Evolutionary conservation across 1,140 invertebrate genomes (phyloP).

Genomic region (Lepidotrigona ventralis): DNA sequence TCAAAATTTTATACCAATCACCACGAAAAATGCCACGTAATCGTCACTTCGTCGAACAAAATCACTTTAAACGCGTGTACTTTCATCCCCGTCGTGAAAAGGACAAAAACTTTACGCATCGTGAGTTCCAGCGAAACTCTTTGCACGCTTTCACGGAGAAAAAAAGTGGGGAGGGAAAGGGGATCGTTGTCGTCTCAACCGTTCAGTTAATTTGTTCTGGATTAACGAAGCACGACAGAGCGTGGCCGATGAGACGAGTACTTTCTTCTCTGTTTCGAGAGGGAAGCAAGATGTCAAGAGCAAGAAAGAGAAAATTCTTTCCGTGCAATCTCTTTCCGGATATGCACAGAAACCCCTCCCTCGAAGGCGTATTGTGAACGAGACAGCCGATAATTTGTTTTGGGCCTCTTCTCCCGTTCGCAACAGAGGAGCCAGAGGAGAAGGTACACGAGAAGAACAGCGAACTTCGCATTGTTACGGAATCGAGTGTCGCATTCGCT

Average conservation of each 20-base stretch:
- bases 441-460: slow-evolving; percentile 21
- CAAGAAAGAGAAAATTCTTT: slow-evolving; percentile 40
- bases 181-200: neutral
- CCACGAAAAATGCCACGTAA: neutral
- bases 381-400: slow-evolving; percentile 66
- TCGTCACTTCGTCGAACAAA: neutral
- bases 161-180: neutral
- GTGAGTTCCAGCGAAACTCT: neutral
- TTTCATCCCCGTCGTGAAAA: neutral
- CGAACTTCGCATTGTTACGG: slow-evolving; percentile 74
- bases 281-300: slow-evolving; percentile 23
- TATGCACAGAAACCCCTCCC: slow-evolving; percentile 19
- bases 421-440: slow-evolving; percentile 14
- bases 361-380: slow-evolving; percentile 50
- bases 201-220: slow-evolving; percentile 43
- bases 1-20: neutral
- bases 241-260: slow-evolving; percentile 7
- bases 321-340: neutral
- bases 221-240: slow-evolving; percentile 27
- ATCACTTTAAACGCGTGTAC: neutral
- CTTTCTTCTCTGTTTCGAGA: neutral
- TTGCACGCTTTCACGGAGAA: neutral
- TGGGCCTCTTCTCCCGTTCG: slow-evolving; percentile 39
- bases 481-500: slow-evolving; percentile 75
- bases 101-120: neutral